phyloP scores from a whole-genome alignment of 2,113 vertebrate genomes.

The Nibea albiflora region DNA sequence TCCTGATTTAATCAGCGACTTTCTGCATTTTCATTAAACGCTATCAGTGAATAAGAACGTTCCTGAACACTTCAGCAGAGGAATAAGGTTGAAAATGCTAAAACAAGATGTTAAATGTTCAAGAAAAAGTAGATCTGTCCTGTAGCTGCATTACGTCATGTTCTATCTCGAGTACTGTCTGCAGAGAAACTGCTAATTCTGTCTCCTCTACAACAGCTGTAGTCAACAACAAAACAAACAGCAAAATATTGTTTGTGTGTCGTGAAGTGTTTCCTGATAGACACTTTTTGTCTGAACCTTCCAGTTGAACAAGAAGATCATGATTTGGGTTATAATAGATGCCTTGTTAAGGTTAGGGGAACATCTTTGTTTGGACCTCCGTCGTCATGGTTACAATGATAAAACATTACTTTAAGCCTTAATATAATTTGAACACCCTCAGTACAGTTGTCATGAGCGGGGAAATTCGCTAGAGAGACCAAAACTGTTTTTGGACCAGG shows the following conservation, averaged over 20 bases:
- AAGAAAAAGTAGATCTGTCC: background rate
- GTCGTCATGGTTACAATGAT: background rate
- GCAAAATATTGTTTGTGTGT: background rate
- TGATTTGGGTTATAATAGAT: background rate
- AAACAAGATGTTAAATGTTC: background rate
- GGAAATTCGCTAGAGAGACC: too few species aligned
- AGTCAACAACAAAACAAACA: background rate
- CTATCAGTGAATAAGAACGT: background rate
- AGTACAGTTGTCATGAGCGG: too few species aligned
- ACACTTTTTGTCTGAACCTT: too few species aligned
- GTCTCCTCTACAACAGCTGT: too few species aligned
- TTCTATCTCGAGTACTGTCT: background rate
- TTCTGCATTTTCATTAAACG: slow-evolving; percentile 24
- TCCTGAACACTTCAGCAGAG: slow-evolving; percentile 14
- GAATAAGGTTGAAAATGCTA: background rate
- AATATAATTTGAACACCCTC: too few species aligned
- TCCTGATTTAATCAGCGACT: slow-evolving; percentile 9
- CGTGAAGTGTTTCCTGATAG: too few species aligned
- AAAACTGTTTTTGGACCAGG: too few species aligned
- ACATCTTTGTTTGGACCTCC: background rate
- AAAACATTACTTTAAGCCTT: background rate
- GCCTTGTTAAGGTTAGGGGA: too few species aligned
- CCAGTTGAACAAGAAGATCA: background rate
- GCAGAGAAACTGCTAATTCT: background rate
- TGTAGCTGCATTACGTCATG: background rate